These are phyloP conservation scores for Lates calcarifer DNA, from an alignment of 2,113 vertebrate genomes.

Conservation along the genomic window DNA sequence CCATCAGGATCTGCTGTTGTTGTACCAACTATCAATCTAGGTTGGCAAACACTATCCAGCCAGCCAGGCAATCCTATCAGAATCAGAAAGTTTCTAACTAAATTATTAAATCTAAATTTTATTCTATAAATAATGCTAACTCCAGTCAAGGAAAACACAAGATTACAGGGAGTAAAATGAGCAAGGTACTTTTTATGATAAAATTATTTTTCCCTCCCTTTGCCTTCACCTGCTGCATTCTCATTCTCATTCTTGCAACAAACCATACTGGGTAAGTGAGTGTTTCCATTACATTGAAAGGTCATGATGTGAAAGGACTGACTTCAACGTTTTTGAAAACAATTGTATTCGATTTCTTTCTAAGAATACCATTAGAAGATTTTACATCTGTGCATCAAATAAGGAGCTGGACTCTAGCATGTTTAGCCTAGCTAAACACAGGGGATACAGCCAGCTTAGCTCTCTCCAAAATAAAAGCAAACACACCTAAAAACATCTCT, in stretches of 20 bases:
- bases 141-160: background rate
- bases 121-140: too few relatives aligned
- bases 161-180: background rate
- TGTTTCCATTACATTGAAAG: background rate
- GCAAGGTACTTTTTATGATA: background rate
- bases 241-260: background rate
- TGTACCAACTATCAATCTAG: background rate
- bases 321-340: background rate
- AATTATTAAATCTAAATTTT: too few relatives aligned
- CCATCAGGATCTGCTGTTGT: background rate
- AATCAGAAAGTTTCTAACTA: background rate
- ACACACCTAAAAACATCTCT: background rate
- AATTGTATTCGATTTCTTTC: background rate
- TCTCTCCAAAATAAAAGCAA: background rate
- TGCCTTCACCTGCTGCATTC: background rate
- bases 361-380: background rate
- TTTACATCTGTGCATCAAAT: background rate
- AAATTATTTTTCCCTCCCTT: background rate
- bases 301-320: background rate
- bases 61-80: constrained; percentile 1
- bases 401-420: background rate
- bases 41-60: background rate
- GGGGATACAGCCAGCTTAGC: too few relatives aligned
- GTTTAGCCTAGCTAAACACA: too few relatives aligned
- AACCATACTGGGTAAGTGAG: background rate